Evolutionary conservation across 2,888 invertebrate species (phyloP).

Genomic region (Volucella inflata): DNA sequence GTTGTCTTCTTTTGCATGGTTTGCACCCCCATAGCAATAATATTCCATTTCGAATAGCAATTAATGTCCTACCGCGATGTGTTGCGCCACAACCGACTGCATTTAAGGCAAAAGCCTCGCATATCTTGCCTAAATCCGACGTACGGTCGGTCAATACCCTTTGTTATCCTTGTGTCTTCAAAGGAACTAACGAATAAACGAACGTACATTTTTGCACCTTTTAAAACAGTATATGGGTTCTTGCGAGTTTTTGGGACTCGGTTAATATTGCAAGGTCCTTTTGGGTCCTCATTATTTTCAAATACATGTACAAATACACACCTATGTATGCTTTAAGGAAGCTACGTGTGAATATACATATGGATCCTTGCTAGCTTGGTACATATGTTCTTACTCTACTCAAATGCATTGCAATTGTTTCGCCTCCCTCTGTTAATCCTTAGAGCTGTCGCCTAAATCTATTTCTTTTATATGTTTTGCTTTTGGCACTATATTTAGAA

Average conservation of each 20-base stretch:
- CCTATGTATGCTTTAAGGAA: constrained; percentile 12
- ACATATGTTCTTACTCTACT: not conserved
- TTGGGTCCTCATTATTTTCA: constrained; percentile 64
- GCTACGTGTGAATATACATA: not conserved
- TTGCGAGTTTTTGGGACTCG: constrained; percentile 42
- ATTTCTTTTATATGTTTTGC: not conserved
- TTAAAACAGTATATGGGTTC: constrained; percentile 47
- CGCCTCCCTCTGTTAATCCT: constrained; percentile 38
- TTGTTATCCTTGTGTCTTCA: constrained; percentile 64
- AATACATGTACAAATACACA: constrained; percentile 4
- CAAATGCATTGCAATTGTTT: constrained; percentile 9
- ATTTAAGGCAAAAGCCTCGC: constrained; percentile 55
- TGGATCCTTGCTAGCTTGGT: not conserved
- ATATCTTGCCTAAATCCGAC: constrained; percentile 50
- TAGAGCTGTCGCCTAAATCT: constrained; percentile 29
- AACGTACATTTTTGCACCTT: constrained; percentile 63
- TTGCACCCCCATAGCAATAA: constrained; percentile 72
- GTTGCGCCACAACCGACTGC: constrained; percentile 36
- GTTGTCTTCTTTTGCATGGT: constrained; percentile 45
- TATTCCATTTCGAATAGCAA: constrained; percentile 66
- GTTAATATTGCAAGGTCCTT: constrained; percentile 26
- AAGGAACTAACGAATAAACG: constrained; percentile 31
- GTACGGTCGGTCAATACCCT: constrained; percentile 73
- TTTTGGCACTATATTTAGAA: constrained; percentile 31
- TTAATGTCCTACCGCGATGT: constrained; percentile 62